Evolutionary conservation across 64 coral and sea anemone species (phyloP), one percentile per base, ranked within the genome.

Genomic region (Hydrozoanthus tunicans): DNA sequence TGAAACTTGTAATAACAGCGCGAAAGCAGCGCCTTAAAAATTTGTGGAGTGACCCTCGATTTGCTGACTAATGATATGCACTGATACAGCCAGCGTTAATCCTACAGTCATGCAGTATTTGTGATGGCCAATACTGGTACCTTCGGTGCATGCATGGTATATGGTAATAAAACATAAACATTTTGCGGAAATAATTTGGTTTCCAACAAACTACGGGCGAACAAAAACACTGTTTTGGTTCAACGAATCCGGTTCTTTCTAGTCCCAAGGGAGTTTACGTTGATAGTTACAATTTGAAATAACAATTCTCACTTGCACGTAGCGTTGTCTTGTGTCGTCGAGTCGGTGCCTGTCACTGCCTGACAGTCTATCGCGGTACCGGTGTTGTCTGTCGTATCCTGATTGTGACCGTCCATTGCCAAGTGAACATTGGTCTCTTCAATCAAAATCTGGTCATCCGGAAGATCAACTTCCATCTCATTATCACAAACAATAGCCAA

Each of bases 401-500:
- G 66, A 86, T 2, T 72, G 53, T 86, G 23, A 73, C 59, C 68
- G 74, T 59, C 20, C 54, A 88, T 15, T 32, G 54, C 56, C 56
- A 72, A n/a, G 23, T 88, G 67, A 4, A 11, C 14, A 70, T 58
- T 55, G 58, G 23, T 6, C 11, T 88, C 84, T 13, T 88, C 68
- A 74, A 88, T 88, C 70, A 88, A 73, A 88, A 88, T 32, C 24
- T 75, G 69, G 25, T 88, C 84, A 88, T 88, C 84, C 52, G 84
- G 84, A 61, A 88, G 11, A 73, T 74, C 84, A 88, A 88, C 13
- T 75, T 88, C 84, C 84, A 88, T 88, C 20, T 57, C 67, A 58
- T 77, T 12, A 10, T 53, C 26, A 15, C 11, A 11, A 55, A 55
- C 17, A 6, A 4, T 20, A 75, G 32, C 17, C 1, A 43, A 27